Evolutionary conservation across 2,113 vertebrate species (phyloP), one percentile per base, ranked within the genome.

Genomic region (Pavo muticus): DNA sequence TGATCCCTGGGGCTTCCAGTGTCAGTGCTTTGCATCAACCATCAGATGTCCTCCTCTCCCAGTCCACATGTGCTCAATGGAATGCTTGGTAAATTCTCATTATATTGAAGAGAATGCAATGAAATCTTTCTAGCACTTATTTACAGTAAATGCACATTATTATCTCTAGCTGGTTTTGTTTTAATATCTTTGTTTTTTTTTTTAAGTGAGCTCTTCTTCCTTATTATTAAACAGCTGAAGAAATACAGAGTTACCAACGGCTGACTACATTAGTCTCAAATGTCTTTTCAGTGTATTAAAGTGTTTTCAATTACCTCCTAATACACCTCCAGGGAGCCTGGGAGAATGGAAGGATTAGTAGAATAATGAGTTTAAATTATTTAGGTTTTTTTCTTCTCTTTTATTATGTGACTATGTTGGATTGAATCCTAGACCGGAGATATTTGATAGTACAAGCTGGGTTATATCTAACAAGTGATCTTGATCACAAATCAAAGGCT

Each of bases 341-440:
- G 74, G 86, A 97, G 91, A 97, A 97, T 72, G 4, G 64, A 95
- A 97, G 95, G 97, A 98, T 98, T 97, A 98, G 96, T 87, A 88
- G 92, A 96, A 97, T 97, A 98, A 98, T 96, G 96, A 97, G 90
- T 97, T 98, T 97, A 97, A 98, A 98, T 98, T 97, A 97, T 97
- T 97, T 94, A 96, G 37, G 0, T 3, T 32, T 70, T 42, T 12
- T 5, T 7, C 5, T 3, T 9, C 9, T 1, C 1, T 25, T 82
- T 80, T 94, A 78, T 87, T 96, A 88, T 88, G 47, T 86, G 83
- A 80, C 56, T 95, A 83, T 88, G 68, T 91, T 97, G 94, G 93
- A 96, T 96, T 97, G 95, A 97, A 96, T 97, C 88, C 95, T 94
- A 91, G 84, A 95, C 89, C 37, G 96, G 90, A 96, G 86, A 84